Evolutionary conservation across 2,888 invertebrate species (phyloP), one percentile per base, ranked within the genome.

Genomic region (Himalopsyche kuldschensis): DNA sequence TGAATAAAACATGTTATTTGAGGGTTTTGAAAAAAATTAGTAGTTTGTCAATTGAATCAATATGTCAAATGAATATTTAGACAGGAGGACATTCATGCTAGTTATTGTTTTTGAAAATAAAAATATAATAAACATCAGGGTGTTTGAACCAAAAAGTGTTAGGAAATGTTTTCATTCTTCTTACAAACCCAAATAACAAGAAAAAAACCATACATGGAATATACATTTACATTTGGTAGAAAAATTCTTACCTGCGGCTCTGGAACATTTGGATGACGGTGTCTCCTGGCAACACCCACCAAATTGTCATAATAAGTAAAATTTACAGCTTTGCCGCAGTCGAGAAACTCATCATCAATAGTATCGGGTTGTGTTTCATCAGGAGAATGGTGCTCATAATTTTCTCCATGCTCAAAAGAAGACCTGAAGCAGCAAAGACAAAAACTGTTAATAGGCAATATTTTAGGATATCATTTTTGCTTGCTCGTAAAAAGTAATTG

Each of bases 241-340:
- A 15, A 15, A 6, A 77, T 48, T 85, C 47, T 87, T 88, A 92
- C 93, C 90, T 95, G 95, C 84, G 97, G 97, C 90, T 97, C 97
- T 84, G 97, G 96, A 87, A 96, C 95, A 88, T 95, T 93, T 0
- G 96, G 96, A 90, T 97, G 97, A 88, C 95, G 94, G 87, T 95
- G 94, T 85, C 97, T 92, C 88, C 96, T 94, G n/a, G 95, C 94
- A 47, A 97, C 95, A 24, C 97, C 97, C 80, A 96, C 94, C 84
- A 97, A 91, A 89, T 96, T 96, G 89, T 97, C 97, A 90, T 97
- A 97, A 89, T 96, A 96, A 4, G 97, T 97, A 89, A 95, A 96
- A 90, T 97, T 97, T 1, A 96, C 96, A 81, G 96, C 94, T 90
- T 96, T 96, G 4, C 96, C 96, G 90, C 97, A 97, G 88, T 96